Percentiles rank a stretch among this genome's conserved stretches.
phyloP scores from a whole-genome alignment of 1,140 invertebrate genomes.

The Atta colombica region DNA sequence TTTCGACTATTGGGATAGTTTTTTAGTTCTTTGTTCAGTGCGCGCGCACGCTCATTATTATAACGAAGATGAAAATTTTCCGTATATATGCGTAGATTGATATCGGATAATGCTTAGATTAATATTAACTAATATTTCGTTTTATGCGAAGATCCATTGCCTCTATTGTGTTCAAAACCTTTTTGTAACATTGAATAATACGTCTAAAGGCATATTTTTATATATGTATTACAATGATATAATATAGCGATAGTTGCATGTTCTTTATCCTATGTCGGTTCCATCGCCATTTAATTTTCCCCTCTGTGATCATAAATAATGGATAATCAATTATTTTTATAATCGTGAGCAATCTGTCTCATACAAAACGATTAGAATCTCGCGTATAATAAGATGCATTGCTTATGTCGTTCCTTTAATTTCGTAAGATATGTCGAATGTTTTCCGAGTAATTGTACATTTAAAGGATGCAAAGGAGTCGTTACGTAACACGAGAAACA shows the following conservation, averaged over 20 bases:
- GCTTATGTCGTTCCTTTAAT: conserved; percentile 29
- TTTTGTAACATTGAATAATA: conserved; percentile 56
- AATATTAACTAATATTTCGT: conserved; percentile 48
- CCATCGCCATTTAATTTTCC: conserved; percentile 56
- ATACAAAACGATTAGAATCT: conserved; percentile 15
- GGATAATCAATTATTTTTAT: conserved; percentile 23
- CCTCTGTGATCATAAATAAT: conserved; percentile 24
- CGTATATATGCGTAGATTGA: background rate
- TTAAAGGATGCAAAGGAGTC: conserved; percentile 69
- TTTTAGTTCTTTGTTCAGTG: background rate
- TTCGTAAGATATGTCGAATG: conserved; percentile 23
- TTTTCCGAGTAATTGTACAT: conserved; percentile 34
- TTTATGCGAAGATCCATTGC: conserved; percentile 48
- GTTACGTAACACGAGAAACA: conserved; percentile 56
- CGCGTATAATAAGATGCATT: conserved; percentile 1
- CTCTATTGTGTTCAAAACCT: conserved; percentile 59
- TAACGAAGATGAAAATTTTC: conserved; percentile 17
- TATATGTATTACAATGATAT: conserved; percentile 62
- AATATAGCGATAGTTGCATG: conserved; percentile 59
- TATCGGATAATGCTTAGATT: conserved; percentile 20
- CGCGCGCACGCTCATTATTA: background rate
- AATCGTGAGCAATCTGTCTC: background rate
- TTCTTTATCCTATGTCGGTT: conserved; percentile 43
- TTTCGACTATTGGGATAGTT: background rate
- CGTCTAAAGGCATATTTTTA: conserved; percentile 57